Conservation (phyloP, 1,140 invertebrate species). For the Venustaconcha ellipsiformis region DNA sequence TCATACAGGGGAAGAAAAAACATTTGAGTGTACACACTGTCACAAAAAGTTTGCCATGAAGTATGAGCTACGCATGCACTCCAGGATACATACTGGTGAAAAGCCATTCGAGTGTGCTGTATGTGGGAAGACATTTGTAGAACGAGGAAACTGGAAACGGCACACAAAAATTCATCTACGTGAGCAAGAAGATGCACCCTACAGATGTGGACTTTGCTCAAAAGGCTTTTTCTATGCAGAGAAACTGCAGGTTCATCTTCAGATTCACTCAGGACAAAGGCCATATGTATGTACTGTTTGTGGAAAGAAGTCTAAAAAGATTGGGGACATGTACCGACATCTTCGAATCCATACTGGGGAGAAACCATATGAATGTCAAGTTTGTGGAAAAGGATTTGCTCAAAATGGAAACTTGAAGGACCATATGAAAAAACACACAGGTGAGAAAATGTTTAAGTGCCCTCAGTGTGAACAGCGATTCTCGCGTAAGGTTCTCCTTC, state of each 20-base stretch:
- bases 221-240: slow-evolving; percentile 32
- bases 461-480: slow-evolving; percentile 42
- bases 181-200: slow-evolving; percentile 23
- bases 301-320: slow-evolving; percentile 30
- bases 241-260: slow-evolving; percentile 60
- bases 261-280: slow-evolving; percentile 29
- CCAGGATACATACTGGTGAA: slow-evolving; percentile 79
- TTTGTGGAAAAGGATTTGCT: slow-evolving; percentile 53
- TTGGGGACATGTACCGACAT: slow-evolving; percentile 39
- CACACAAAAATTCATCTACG: slow-evolving; percentile 29
- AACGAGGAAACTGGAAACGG: slow-evolving; percentile 49
- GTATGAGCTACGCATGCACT: slow-evolving; percentile 28
- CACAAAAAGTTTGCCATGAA: slow-evolving; percentile 26
- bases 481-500: slow-evolving; percentile 68
- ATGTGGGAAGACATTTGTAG: slow-evolving; percentile 83
- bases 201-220: slow-evolving; percentile 30
- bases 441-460: slow-evolving; percentile 37
- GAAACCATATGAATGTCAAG: slow-evolving; percentile 51
- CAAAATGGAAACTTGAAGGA: slow-evolving; percentile 27
- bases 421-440: slow-evolving; percentile 40
- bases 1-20: slow-evolving; percentile 26
- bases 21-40: slow-evolving; percentile 26
- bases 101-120: slow-evolving; percentile 89
- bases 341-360: slow-evolving; percentile 47
- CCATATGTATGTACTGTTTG: slow-evolving; percentile 32